Conservation (phyloP, 2,888 invertebrate genomes). For the Polymixis flavicincta region DNA sequence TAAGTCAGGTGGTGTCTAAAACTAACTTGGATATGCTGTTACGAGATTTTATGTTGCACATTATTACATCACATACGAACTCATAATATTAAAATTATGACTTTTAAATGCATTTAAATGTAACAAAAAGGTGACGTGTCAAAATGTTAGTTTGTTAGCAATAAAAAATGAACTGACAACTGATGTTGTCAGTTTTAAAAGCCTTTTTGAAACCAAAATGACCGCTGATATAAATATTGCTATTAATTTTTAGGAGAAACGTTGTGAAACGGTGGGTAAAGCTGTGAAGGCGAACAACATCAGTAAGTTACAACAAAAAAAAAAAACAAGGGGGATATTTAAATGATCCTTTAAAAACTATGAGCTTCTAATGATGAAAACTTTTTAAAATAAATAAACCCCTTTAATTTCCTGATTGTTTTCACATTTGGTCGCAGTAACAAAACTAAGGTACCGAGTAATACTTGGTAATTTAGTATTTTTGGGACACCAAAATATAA, state of each 20-base stretch:
- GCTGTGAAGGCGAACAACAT: background rate
- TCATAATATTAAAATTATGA: too few relatives aligned
- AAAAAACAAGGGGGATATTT: background rate
- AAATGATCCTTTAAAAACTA: too few relatives aligned
- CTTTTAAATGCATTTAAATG: too few relatives aligned
- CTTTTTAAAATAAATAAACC: background rate
- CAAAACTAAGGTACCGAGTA: background rate
- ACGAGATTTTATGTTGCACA: too few relatives aligned
- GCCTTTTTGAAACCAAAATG: background rate
- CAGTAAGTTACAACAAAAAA: background rate
- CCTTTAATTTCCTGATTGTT: background rate
- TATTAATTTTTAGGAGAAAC: background rate
- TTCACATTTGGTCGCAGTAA: background rate
- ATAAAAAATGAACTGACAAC: background rate
- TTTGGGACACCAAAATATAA: background rate
- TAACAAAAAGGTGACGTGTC: background rate
- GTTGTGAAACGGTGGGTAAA: background rate
- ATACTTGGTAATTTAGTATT: background rate
- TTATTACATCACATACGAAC: too few relatives aligned
- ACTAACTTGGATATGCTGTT: too few relatives aligned
- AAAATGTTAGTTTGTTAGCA: background rate
- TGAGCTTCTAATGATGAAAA: background rate
- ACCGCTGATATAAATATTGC: background rate
- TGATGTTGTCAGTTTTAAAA: background rate
- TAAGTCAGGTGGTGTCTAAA: background rate